These are phyloP conservation scores for Peromyscus leucopus DNA, from an alignment of 2,113 vertebrate genomes.

Conservation along the genomic window DNA sequence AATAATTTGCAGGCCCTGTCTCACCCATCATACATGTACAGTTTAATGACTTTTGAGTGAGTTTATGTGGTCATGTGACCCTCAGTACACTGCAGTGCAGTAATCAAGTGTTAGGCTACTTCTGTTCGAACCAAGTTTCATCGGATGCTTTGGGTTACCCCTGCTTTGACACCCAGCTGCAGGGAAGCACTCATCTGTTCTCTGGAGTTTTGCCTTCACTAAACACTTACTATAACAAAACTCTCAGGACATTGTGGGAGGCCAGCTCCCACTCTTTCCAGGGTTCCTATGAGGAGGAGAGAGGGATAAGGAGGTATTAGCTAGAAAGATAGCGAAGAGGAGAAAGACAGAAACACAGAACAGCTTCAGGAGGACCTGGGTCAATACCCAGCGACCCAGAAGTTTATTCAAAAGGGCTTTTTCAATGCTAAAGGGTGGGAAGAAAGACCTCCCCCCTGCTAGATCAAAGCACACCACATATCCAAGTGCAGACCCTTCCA, in stretches of 20 bases:
- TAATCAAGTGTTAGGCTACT: neutral
- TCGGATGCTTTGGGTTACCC: neutral
- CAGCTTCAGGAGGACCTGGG: too few relatives aligned
- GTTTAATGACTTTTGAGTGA: neutral
- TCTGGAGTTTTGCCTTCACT: conserved; percentile 23
- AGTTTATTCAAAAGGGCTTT: too few relatives aligned
- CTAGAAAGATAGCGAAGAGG: too few relatives aligned
- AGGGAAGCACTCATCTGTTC: neutral
- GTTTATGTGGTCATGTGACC: neutral
- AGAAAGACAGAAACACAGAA: too few relatives aligned
- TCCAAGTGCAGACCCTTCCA: too few relatives aligned
- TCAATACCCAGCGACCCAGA: too few relatives aligned
- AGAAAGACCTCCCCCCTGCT: too few relatives aligned
- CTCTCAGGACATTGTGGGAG: neutral
- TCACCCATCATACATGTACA: neutral
- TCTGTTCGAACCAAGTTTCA: neutral
- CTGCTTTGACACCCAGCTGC: neutral
- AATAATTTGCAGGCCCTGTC: conserved; percentile 1
- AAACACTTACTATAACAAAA: neutral
- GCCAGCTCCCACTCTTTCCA: too few relatives aligned
- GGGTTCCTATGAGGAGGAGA: too few relatives aligned
- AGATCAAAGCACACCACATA: too few relatives aligned
- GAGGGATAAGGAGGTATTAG: too few relatives aligned
- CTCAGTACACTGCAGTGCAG: neutral
- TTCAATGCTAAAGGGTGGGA: too few relatives aligned